Evolutionary conservation across 1,140 invertebrate genomes (phyloP).

Genomic region (Drosophila sechellia): DNA sequence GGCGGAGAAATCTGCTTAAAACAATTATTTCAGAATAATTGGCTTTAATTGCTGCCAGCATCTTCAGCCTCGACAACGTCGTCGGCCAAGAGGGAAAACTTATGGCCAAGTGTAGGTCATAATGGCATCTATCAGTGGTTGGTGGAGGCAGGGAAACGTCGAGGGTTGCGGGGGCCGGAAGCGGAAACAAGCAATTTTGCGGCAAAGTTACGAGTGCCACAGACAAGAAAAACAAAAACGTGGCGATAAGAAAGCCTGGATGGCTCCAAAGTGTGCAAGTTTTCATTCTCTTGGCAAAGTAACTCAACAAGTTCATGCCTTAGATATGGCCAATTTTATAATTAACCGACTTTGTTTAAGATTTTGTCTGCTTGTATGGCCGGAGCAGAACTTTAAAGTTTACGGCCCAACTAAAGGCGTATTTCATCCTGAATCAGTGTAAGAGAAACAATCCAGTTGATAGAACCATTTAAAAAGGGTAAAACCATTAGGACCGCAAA

Average conservation of each 20-base stretch:
- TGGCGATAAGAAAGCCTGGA: constrained; percentile 37
- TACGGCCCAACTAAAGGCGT: not conserved
- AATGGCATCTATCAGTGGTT: constrained; percentile 81
- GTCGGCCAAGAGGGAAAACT: constrained; percentile 56
- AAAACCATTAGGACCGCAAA: not conserved
- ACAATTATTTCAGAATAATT: constrained; percentile 84
- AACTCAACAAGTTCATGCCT: constrained; percentile 40
- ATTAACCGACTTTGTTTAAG: constrained; percentile 16
- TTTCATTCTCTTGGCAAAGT: constrained; percentile 28
- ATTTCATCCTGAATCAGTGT: not conserved
- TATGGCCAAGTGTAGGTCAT: constrained; percentile 74
- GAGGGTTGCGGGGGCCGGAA: constrained; percentile 64
- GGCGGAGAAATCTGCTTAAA: constrained; percentile 79
- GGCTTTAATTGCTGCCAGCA: constrained; percentile 80
- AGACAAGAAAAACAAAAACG: constrained; percentile 54
- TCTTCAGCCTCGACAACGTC: constrained; percentile 36
- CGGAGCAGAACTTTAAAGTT: not conserved
- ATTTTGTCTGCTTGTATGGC: not conserved
- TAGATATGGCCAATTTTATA: constrained; percentile 33
- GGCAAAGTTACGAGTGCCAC: constrained; percentile 78
- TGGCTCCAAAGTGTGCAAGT: constrained; percentile 35
- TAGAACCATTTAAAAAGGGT: constrained; percentile 9
- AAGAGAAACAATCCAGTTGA: not conserved
- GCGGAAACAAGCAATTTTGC: constrained; percentile 84
- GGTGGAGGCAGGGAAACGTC: constrained; percentile 34